Conservation (phyloP, 2,797 vertebrate genomes). For the Dromococcyx pavoninus region DNA sequence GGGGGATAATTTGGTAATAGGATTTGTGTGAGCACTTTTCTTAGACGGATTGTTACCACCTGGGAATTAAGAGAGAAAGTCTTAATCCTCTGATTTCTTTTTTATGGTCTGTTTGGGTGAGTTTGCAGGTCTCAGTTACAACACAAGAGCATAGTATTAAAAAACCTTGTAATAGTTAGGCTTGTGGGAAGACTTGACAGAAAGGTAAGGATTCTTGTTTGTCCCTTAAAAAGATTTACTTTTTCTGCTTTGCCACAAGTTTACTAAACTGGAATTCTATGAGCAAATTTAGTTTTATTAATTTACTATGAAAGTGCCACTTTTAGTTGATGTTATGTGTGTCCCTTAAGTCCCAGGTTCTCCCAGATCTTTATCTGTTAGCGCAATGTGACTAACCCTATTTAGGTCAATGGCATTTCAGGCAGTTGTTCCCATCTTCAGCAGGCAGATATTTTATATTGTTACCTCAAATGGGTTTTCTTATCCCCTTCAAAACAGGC, state of each 20-base stretch:
- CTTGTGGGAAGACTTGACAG: neutral
- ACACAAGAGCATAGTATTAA: neutral
- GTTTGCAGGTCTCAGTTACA: neutral
- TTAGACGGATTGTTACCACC: neutral
- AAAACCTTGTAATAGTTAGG: neutral
- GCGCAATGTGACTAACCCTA: neutral
- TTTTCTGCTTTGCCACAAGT: neutral
- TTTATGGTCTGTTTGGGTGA: neutral
- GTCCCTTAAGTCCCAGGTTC: no score
- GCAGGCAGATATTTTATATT: neutral
- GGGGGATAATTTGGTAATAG: neutral
- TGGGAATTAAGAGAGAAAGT: neutral
- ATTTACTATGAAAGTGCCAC: neutral
- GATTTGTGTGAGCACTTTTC: neutral
- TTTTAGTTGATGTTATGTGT: neutral
- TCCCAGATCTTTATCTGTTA: neutral
- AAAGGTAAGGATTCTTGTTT: neutral
- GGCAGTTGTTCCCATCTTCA: neutral
- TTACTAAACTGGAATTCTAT: neutral
- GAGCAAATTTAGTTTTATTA: neutral
- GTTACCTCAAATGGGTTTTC: neutral
- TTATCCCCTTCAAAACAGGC: neutral
- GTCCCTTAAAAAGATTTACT: neutral
- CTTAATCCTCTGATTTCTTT: neutral
- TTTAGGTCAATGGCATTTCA: neutral